Evolutionary conservation across 1,140 invertebrate genomes (phyloP), one percentile per base, ranked within the genome.

Genomic region (Bombus superbus): DNA sequence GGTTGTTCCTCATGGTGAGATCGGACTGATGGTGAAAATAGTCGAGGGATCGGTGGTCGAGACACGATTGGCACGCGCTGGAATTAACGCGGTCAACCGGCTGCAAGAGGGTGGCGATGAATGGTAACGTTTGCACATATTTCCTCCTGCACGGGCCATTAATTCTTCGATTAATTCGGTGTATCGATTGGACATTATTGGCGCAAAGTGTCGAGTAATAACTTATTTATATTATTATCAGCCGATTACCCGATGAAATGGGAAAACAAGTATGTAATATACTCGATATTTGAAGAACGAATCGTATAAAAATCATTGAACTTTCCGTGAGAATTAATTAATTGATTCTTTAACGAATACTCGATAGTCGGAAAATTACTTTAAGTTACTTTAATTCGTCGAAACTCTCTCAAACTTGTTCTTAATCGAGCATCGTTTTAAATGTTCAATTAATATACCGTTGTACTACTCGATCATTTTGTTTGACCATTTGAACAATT

Each of bases 51-150:
- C 83, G 57, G 42, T 80, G 77, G 75, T 73, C 32, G 64, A 38
- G 42, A 40, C 75, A 71, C 66, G 44, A 84, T 79, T 47, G 78
- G 69, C 83, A 81, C 83, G 78, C 59, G 76, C 40, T 84, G 40
- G 66, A 64, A 80, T 80, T 84, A 84, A 79, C 68, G 35, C 40
- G 40, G 76, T 72, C 66, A 79, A 80, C 83, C n/a, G 76, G 40
- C 42, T 68, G 82, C 40, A 79, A 71, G 32, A 32, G 76, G 66
- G 32, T 78, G n/a, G 10, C 9, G 25, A 22, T 32, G 32, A 69
- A 79, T 44, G 25, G 3, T n/a, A 15, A 44, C 64, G n/a, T 69
- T 69, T 42, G 32, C 83, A 22, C 53, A 47, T 42, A 38, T 25
- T 40, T 42, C 32, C 28, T 28, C 18, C 5, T n/a, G 18, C 6